These are phyloP conservation scores for Chondrilla cf. caribensis DNA, from an alignment of 37 sponge, comb jelly and placozoan genomes.

Conservation along the genomic window DNA sequence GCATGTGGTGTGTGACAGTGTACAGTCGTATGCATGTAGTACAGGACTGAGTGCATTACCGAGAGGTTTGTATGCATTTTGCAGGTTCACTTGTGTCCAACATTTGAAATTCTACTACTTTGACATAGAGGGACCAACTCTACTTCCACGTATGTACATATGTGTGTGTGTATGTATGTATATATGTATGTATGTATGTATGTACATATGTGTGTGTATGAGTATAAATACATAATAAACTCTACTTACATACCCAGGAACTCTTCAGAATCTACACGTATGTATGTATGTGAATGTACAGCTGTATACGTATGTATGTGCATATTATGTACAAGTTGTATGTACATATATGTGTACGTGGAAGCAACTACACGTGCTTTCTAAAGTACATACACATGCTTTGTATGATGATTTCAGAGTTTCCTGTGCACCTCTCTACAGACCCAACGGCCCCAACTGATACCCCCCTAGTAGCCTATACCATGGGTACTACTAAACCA, in stretches of 20 bases:
- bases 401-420: too few relatives aligned
- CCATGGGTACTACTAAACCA: not conserved
- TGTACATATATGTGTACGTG: not conserved
- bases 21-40: too few relatives aligned
- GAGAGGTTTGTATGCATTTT: not conserved
- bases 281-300: not conserved
- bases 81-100: slow-evolving; percentile 21
- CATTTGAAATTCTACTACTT: not conserved
- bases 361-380: too few relatives aligned
- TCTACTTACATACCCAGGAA: not conserved
- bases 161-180: not conserved
- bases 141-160: not conserved
- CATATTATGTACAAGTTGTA: not conserved
- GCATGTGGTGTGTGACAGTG: too few relatives aligned
- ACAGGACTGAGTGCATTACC: too few relatives aligned
- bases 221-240: not conserved
- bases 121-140: not conserved
- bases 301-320: not conserved
- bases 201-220: not conserved
- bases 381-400: too few relatives aligned
- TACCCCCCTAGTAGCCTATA: not conserved
- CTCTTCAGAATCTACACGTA: too few relatives aligned
- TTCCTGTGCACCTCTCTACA: too few relatives aligned
- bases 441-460: not conserved
- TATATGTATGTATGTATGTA: not conserved